Conservation (phyloP, 30 jellyfish, hydroid and myxozoan genomes). For the Hydra vulgaris region DNA sequence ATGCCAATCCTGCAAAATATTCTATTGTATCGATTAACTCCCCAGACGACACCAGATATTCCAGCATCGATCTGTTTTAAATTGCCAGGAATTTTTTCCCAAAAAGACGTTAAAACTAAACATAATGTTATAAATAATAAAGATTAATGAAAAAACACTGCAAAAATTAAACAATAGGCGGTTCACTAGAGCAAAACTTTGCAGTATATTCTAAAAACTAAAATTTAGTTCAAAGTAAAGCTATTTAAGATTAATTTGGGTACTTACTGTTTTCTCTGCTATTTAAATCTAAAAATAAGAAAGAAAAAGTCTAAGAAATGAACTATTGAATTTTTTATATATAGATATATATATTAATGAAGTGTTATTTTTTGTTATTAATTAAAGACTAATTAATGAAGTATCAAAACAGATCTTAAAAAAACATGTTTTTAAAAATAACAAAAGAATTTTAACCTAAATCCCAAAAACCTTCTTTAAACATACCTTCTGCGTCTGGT, state of each 20-base stretch:
- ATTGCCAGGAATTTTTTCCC: conserved; percentile 84
- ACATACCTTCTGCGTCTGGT: conserved; percentile 26
- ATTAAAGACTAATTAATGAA: no score
- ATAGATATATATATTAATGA: not conserved
- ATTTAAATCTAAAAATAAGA: not conserved
- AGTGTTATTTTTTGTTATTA: not conserved
- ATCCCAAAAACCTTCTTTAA: no score
- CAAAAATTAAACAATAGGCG: no score
- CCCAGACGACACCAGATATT: conserved; percentile 86
- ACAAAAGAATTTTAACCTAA: no score
- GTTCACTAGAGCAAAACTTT: no score
- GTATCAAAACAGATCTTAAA: no score
- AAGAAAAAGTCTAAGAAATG: not conserved
- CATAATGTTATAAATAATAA: not conserved
- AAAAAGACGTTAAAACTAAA: conserved; percentile 35
- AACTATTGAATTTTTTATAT: no score
- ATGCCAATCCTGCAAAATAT: conserved; percentile 81
- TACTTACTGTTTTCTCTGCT: not conserved
- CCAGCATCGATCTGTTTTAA: conserved; percentile 91
- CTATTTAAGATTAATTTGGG: no score
- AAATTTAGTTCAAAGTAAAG: no score
- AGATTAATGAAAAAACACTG: no score
- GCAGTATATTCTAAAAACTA: no score
- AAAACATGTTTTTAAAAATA: no score
- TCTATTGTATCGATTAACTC: conserved; percentile 65